These are phyloP conservation scores for Enteromius trimaculatus DNA, from an alignment of 2,797 vertebrate genomes.

Conservation along the genomic window DNA sequence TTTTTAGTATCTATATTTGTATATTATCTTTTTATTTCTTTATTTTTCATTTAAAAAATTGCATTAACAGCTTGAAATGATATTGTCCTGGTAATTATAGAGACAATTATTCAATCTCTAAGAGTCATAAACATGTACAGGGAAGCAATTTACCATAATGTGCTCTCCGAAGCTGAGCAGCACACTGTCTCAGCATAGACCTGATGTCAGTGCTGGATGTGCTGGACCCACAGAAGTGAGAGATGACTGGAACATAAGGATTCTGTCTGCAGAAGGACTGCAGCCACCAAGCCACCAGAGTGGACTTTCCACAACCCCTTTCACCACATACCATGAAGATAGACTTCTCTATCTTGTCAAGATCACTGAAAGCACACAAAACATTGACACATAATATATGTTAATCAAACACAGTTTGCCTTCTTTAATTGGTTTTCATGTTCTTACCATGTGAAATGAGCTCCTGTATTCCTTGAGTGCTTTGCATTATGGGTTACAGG, in stretches of 20 bases:
- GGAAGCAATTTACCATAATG: slow-evolving; percentile 60
- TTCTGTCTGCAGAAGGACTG: slow-evolving; percentile 58
- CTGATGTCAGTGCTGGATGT: slow-evolving; percentile 63
- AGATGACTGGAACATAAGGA: slow-evolving; percentile 48
- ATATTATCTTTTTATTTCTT: too few species aligned
- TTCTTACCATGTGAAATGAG: slow-evolving; percentile 55
- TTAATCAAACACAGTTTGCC: background rate
- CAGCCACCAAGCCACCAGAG: slow-evolving; percentile 66
- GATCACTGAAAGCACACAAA: slow-evolving; percentile 38
- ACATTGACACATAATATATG: background rate
- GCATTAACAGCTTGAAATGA: too few species aligned
- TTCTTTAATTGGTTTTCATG: background rate
- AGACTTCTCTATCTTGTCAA: slow-evolving; percentile 54
- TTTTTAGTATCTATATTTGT: too few species aligned
- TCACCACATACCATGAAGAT: slow-evolving; percentile 69
- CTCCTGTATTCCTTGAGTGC: background rate
- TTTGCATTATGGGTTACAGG: slow-evolving; percentile 34
- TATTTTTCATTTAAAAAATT: too few species aligned
- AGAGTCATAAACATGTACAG: background rate
- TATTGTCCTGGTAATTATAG: too few species aligned
- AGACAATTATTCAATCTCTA: background rate
- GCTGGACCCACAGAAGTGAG: slow-evolving; percentile 66
- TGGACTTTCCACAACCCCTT: slow-evolving; percentile 70
- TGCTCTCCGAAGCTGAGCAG: slow-evolving; percentile 57
- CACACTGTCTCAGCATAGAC: slow-evolving; percentile 65